phyloP scores from a whole-genome alignment of 2,888 invertebrate genomes.

The Lepidochitona cinerea region DNA sequence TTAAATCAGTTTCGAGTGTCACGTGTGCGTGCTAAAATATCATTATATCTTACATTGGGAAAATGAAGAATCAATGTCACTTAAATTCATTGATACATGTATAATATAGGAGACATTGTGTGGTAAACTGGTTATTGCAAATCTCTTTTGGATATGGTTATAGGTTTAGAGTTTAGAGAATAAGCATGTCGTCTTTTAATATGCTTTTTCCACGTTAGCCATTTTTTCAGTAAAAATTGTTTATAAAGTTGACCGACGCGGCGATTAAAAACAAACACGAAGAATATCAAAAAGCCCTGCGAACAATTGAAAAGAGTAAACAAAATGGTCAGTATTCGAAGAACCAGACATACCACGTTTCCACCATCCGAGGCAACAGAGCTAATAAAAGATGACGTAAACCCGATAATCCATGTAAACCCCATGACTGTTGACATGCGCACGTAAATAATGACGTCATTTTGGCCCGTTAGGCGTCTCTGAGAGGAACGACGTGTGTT shows the following conservation, averaged over 20 bases:
- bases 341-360: constrained; percentile 39
- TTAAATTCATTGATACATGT: too few relatives aligned
- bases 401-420: constrained; percentile 63
- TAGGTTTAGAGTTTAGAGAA: too few relatives aligned
- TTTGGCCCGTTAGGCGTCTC: constrained; percentile 42
- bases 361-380: constrained; percentile 41
- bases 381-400: constrained; percentile 56
- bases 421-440: constrained; percentile 66
- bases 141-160: too few relatives aligned
- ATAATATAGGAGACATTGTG: too few relatives aligned
- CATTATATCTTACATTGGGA: too few relatives aligned
- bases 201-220: neutral
- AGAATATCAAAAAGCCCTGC: constrained; percentile 60
- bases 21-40: too few relatives aligned
- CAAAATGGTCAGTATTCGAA: constrained; percentile 49
- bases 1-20: too few relatives aligned
- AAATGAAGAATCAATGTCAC: too few relatives aligned
- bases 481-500: constrained; percentile 42
- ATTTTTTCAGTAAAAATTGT: neutral
- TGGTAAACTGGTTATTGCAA: too few relatives aligned
- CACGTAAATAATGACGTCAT: constrained; percentile 60
- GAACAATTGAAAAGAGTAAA: constrained; percentile 60
- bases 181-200: neutral
- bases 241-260: constrained; percentile 48
- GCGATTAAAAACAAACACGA: constrained; percentile 56